Base-by-base conservation (phyloP, 2,797 vertebrate species). In the Argya squamiceps region DNA sequence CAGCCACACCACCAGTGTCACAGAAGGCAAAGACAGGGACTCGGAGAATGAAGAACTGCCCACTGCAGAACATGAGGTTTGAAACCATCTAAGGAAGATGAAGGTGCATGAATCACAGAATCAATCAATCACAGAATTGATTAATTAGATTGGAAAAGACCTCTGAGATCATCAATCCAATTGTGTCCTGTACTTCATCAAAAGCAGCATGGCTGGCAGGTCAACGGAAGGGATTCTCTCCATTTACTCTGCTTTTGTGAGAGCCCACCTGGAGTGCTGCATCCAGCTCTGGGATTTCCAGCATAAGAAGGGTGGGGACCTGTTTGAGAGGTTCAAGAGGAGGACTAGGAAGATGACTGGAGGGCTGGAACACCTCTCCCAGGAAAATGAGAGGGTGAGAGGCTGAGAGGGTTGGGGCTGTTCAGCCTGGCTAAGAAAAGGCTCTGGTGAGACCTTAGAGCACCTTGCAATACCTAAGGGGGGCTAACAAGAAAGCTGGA, bases 251-350 rank as follows among this genome's bases (percentile, higher is more conserved):
- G 55, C 34, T 55, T 36, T 43, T 27, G 15, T 41, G 55, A 75
- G 32, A 43, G 7, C 19, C 36, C 36, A 14, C 16, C 36, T 18
- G 27, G 55, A 36, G 27, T 17, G 16, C 78, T 55, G 36, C 11
- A 15, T 43, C 50, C 36, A 62, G 11, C 19, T 74, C 49, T 62
- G 47, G 22, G 36, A 36, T 16, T 62, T 47, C 41, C 41, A 49
- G 19, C 0, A 0, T 15, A 29, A 49, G 15, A 47, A 60, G 36
- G 6, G 27, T 32, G 15, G 9, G 18, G 11, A 53, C 22, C 39
- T 30, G 4, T 29, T 23, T 32, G 34, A 60, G 34, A 74, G 9
- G 15, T 20, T 46, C 36, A 75, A 53, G 22, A 68, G 10, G 11
- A 75, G 6, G 15, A 43, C 20, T 15, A 2, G n/a, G 32, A 53